A percentile compares a stretch with the other conserved stretches of the same genome.
Evolutionary conservation across 37 sponge, comb jelly and placozoan genomes (phyloP).

Genomic region (Chondrosia reniformis): DNA sequence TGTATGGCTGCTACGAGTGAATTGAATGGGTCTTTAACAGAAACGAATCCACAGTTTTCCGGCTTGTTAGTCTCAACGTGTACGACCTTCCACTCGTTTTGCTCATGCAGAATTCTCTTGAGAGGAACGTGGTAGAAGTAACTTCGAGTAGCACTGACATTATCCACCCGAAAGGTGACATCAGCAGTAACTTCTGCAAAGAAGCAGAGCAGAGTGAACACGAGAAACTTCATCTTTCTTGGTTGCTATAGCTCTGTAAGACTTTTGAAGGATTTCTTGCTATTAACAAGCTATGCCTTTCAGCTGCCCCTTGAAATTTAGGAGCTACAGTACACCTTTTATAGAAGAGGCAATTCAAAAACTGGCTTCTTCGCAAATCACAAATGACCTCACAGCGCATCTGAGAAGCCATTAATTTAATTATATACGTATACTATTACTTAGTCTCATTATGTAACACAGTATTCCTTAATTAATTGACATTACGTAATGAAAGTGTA

Average conservation of each 20-base stretch:
- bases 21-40: conserved; percentile 3
- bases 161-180: neutral
- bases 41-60: neutral
- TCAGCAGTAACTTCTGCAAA: neutral
- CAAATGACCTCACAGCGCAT: too few relatives aligned
- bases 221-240: neutral
- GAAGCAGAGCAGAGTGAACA: neutral
- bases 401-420: too few relatives aligned
- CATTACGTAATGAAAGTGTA: too few relatives aligned
- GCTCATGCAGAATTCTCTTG: neutral
- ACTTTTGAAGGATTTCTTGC: too few relatives aligned
- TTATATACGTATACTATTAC: too few relatives aligned
- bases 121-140: neutral
- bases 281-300: too few relatives aligned
- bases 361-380: too few relatives aligned
- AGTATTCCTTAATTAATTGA: too few relatives aligned
- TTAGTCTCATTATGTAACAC: too few relatives aligned
- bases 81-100: neutral
- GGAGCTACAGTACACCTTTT: too few relatives aligned
- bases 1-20: conserved; percentile 9
- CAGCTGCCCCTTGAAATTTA: too few relatives aligned
- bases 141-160: neutral
- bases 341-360: too few relatives aligned
- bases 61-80: neutral
- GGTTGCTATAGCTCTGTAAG: neutral